Evolutionary conservation across 2,888 invertebrate species (phyloP), one percentile per base, ranked within the genome.

Genomic region (Hydrotaea diabolus): DNA sequence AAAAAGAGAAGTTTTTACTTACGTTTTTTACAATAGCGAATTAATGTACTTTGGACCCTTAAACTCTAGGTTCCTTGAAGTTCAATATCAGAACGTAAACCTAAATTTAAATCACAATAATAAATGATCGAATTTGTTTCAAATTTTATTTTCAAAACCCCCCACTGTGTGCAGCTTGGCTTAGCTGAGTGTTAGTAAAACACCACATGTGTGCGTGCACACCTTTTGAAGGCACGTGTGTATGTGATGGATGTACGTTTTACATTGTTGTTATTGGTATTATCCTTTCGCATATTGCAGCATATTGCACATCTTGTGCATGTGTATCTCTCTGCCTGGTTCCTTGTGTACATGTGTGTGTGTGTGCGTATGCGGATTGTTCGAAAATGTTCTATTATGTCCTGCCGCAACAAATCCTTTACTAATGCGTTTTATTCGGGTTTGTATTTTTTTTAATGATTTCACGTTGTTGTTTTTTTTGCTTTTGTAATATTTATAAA

Each of bases 401-500:
- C 85, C 85, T 82, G 77, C 83, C 85, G 53, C 86, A 87, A 85
- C 82, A 85, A 87, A 85, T 87, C 86, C 83, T 86, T 86, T 84
- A 72, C 84, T 80, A 85, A 85, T 85, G 79, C 80, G 43, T 81
- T 84, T 71, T 80, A 43, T 78, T 57, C 17, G 5, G 53, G 21
- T 31, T 77, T 71, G 15, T 17, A 46, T 69, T 39, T 73, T 21
- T 43, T 64, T 64, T 71, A 36, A 8, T 13, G 5, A 19, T 75
- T 64, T 39, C 49, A 17, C 8, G 36, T 57, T 4, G 39, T 23
- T 73, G 64, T 84, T 59, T 76, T 76, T 23, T 49, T 8, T 15
- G 69, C 8, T 80, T 39, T 80, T 73, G 17, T 23, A 69, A 46
- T 46, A 69, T 59, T 69, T 57, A n/a, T n/a, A n/a, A n/a, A n/a